These are phyloP conservation scores for Drosophila sechellia DNA, from an alignment of 1,140 invertebrate genomes.

Conservation along the genomic window DNA sequence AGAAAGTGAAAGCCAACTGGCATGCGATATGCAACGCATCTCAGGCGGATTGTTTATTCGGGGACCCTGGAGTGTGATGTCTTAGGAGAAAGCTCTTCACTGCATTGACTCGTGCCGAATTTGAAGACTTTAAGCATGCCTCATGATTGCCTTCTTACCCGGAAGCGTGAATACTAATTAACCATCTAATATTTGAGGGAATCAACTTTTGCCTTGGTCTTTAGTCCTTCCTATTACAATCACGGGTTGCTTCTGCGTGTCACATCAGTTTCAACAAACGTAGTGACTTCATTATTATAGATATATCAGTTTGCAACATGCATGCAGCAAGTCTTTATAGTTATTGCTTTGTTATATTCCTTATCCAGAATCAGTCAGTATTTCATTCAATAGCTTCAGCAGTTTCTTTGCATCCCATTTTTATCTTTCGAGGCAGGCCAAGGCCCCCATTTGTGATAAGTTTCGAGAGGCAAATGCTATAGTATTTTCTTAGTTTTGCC, in stretches of 20 bases:
- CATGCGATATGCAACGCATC: background rate
- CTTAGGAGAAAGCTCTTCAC: no score
- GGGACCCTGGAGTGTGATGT: background rate
- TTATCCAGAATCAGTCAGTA: conserved; percentile 2
- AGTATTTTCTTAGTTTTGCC: conserved; percentile 20
- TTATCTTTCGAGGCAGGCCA: conserved; percentile 36
- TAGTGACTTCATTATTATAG: no score
- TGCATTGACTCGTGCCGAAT: no score
- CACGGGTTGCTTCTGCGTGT: no score
- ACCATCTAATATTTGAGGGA: no score
- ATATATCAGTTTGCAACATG: background rate
- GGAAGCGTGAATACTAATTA: no score
- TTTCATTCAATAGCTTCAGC: conserved; percentile 3
- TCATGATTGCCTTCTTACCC: no score
- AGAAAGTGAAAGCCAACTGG: conserved; percentile 37
- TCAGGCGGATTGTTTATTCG: conserved; percentile 3
- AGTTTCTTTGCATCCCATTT: conserved; percentile 23
- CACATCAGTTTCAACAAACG: no score
- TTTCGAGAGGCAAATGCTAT: background rate
- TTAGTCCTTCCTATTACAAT: no score
- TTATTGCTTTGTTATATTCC: conserved; percentile 8
- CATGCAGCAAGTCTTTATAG: background rate
- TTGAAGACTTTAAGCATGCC: background rate
- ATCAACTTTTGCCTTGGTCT: no score
- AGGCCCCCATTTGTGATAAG: conserved; percentile 21